phyloP scores from a whole-genome alignment of 2,113 vertebrate species.

The Cinclus cinclus region DNA sequence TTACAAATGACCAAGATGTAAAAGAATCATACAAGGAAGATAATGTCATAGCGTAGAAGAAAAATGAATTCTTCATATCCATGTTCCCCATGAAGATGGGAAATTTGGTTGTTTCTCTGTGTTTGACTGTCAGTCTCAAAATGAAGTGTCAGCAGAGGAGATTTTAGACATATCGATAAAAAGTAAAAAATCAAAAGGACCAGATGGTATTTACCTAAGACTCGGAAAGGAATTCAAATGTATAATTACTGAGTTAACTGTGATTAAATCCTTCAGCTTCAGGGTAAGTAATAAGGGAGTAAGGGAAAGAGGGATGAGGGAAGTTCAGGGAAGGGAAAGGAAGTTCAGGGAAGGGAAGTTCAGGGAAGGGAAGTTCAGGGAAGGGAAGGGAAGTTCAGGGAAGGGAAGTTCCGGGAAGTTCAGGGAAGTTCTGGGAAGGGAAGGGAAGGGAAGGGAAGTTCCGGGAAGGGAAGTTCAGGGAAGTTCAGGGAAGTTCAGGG shows the following conservation, averaged over 20 bases:
- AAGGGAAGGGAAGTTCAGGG: too few species aligned
- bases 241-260: neutral
- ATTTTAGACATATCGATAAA: neutral
- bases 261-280: neutral
- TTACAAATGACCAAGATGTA: slow-evolving; percentile 61
- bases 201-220: neutral
- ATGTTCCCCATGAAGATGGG: neutral
- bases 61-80: slow-evolving; percentile 46
- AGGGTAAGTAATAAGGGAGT: neutral
- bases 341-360: too few species aligned
- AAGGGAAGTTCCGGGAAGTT: too few species aligned
- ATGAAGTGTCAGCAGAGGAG: slow-evolving; percentile 15
- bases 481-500: too few species aligned
- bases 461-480: too few species aligned
- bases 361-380: too few species aligned
- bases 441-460: too few species aligned
- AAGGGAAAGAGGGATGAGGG: neutral
- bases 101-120: neutral
- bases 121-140: slow-evolving; percentile 46
- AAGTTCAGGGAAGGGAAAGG: too few species aligned
- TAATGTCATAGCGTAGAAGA: slow-evolving; percentile 44
- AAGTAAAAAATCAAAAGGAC: neutral
- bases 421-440: too few species aligned
- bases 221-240: neutral
- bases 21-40: slow-evolving; percentile 44